These are phyloP conservation scores for Tenodera sinensis DNA, from an alignment of 2,888 invertebrate species.

Conservation along the genomic window DNA sequence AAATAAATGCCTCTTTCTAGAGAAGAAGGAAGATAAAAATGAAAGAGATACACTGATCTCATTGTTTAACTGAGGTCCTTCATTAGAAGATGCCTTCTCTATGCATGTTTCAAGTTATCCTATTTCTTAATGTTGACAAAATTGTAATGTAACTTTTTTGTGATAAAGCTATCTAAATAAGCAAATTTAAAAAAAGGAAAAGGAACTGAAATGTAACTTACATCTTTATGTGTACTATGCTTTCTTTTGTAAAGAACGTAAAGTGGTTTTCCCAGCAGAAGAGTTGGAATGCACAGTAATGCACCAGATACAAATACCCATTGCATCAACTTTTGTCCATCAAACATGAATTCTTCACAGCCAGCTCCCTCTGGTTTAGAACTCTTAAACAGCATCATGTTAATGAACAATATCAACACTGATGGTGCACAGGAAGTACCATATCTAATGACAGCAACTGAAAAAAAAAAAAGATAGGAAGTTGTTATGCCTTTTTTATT, in stretches of 20 bases:
- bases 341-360: slow-evolving; percentile 35
- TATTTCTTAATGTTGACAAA: too few relatives aligned
- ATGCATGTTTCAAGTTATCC: too few relatives aligned
- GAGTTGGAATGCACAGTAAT: slow-evolving; percentile 50
- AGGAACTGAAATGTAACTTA: not conserved
- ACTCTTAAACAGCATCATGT: slow-evolving; percentile 53
- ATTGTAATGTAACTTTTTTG: too few relatives aligned
- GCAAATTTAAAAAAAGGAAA: too few relatives aligned
- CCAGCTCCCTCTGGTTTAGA: not conserved
- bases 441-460: not conserved
- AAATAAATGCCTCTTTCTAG: too few relatives aligned
- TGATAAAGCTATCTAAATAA: too few relatives aligned
- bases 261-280: slow-evolving; percentile 54
- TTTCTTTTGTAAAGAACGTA: slow-evolving; percentile 38
- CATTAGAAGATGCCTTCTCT: too few relatives aligned
- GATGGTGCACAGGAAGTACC: slow-evolving; percentile 49
- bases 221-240: slow-evolving; percentile 7
- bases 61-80: too few relatives aligned
- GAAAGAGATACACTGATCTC: too few relatives aligned
- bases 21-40: too few relatives aligned
- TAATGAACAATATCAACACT: slow-evolving; percentile 57
- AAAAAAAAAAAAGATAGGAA: not conserved
- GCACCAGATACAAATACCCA: slow-evolving; percentile 48
- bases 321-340: slow-evolving; percentile 45
- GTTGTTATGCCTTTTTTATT: too few relatives aligned